phyloP scores from a whole-genome alignment of 2,797 vertebrate genomes.

The Babyrousa celebensis region DNA sequence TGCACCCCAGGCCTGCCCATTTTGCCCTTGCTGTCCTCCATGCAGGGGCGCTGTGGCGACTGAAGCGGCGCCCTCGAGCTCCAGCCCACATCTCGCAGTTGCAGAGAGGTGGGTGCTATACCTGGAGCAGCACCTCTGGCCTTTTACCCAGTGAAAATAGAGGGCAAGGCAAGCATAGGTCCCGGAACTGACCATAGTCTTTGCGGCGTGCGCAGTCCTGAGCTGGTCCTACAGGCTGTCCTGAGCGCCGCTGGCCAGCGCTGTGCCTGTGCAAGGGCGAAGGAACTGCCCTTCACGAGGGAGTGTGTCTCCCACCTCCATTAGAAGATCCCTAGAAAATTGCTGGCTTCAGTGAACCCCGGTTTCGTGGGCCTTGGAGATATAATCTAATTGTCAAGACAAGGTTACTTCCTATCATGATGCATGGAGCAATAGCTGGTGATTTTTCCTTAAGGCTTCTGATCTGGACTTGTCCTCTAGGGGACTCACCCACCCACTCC shows the following conservation, averaged over 20 bases:
- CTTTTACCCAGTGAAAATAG: conserved; percentile 64
- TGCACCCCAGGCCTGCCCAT: neutral
- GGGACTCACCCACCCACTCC: neutral
- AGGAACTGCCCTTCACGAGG: neutral
- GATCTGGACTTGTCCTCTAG: neutral
- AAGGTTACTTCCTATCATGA: neutral
- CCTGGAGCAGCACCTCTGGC: conserved; percentile 68
- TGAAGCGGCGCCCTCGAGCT: neutral
- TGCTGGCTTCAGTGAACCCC: neutral
- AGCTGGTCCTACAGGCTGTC: neutral
- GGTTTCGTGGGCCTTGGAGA: neutral
- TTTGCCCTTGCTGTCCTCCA: neutral
- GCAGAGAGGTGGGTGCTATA: conserved; percentile 44
- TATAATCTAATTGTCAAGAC: neutral
- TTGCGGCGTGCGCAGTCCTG: neutral
- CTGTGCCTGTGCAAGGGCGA: neutral
- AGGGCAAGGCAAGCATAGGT: conserved; percentile 75
- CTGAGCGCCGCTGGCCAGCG: neutral
- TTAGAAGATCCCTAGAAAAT: neutral
- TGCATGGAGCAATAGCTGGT: neutral
- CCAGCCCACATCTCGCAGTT: conserved; percentile 59
- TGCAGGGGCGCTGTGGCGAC: neutral
- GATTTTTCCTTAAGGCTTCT: conserved; percentile 1
- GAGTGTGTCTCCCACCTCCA: neutral
- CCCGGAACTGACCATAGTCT: conserved; percentile 34